Evolutionary conservation across 2,113 vertebrate genomes (phyloP).

Genomic region (Chaetodon trifascialis): DNA sequence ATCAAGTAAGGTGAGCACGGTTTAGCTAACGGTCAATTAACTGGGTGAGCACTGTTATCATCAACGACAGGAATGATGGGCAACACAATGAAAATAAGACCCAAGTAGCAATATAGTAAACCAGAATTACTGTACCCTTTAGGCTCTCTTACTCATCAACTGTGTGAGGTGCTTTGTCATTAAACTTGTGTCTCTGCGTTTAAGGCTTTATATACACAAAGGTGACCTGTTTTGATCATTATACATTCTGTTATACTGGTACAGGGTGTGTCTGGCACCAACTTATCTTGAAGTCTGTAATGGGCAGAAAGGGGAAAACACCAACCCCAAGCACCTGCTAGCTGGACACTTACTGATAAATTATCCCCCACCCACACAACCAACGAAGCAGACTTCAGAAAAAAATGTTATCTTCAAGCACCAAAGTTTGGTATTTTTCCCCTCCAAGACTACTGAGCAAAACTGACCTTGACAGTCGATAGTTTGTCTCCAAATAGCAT

Average conservation of each 20-base stretch:
- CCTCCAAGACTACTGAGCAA: not conserved
- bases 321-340: slow-evolving; percentile 26
- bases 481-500: slow-evolving; percentile 65
- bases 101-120: slow-evolving; percentile 5
- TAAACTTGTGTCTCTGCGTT: slow-evolving; percentile 13
- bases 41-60: not conserved
- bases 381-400: slow-evolving; percentile 19
- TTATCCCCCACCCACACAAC: slow-evolving; percentile 26
- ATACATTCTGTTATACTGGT: slow-evolving; percentile 56
- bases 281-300: slow-evolving; percentile 31
- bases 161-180: not conserved
- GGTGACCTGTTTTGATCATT: not conserved
- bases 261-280: slow-evolving; percentile 22
- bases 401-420: slow-evolving; percentile 44
- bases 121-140: slow-evolving; percentile 8
- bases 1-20: not conserved
- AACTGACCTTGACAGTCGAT: not conserved
- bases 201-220: slow-evolving; percentile 54
- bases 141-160: not conserved
- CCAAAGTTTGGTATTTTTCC: slow-evolving; percentile 9
- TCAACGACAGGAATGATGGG: not conserved
- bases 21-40: not conserved
- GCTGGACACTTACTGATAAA: slow-evolving; percentile 47
- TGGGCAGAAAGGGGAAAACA: not conserved
- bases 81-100: not conserved